Conservation (phyloP, 2,888 invertebrate genomes). For the Latheticus oryzae region DNA sequence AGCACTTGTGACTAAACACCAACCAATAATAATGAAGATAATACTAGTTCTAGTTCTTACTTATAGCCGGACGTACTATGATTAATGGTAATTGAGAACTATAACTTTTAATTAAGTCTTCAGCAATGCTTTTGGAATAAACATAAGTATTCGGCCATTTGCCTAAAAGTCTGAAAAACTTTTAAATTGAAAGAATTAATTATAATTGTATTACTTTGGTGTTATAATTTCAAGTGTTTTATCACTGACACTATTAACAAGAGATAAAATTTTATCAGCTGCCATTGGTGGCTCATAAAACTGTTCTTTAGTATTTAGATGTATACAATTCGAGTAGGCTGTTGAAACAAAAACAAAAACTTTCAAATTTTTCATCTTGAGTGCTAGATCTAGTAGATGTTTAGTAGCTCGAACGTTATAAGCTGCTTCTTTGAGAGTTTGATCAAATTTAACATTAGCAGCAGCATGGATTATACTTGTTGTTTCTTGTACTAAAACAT, state of each 20-base stretch:
- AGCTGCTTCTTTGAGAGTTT: conserved; percentile 73
- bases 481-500: conserved; percentile 1
- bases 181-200: not conserved
- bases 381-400: conserved; percentile 73
- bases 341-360: conserved; percentile 54
- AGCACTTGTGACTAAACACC: conserved; percentile 17
- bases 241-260: conserved; percentile 59
- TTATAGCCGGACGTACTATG: conserved; percentile 77
- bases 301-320: conserved; percentile 52
- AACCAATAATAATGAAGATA: conserved; percentile 4
- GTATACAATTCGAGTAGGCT: conserved; percentile 51
- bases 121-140: conserved; percentile 79
- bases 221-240: conserved; percentile 57
- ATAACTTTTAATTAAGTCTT: conserved; percentile 71
- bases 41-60: conserved; percentile 51
- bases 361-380: conserved; percentile 47
- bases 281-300: conserved; percentile 53
- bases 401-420: conserved; percentile 77
- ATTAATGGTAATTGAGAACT: conserved; percentile 71
- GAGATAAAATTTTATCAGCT: conserved; percentile 63
- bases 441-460: conserved; percentile 80
- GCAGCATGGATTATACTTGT: conserved; percentile 73
- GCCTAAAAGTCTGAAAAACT: conserved; percentile 65
- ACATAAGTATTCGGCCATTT: conserved; percentile 80
- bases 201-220: conserved; percentile 43